Evolutionary conservation across 1,140 invertebrate genomes (phyloP), one percentile per base, ranked within the genome.

Genomic region (Heliconius melpomene): DNA sequence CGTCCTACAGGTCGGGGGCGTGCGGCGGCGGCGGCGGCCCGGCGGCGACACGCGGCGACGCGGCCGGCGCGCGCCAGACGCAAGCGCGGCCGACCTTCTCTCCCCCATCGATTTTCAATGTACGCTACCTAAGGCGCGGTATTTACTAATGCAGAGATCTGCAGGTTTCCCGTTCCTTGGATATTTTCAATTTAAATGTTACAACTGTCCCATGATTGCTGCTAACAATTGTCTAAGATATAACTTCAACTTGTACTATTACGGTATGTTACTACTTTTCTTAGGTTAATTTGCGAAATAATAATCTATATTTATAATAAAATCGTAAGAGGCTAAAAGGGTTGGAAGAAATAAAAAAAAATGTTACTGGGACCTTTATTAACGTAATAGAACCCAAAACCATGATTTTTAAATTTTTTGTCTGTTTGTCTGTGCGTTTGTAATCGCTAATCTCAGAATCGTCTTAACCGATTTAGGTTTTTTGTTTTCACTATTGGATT

Each of bases 61-160:
- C 87, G 89, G 79, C 74, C 74, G 66, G 60, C 76, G 74, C 78
- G 71, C 80, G 79, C 79, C 75, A 79, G 81, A 91, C 92, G 92
- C 92, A 93, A 85, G 92, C 91, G 91, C 90, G 86, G 72, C 81
- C 74, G 75, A 52, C 76, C 79, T 84, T 83, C 86, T 85, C 89
- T 84, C 82, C 84, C 89, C 86, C 87, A 93, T 92, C 89, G 91
- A 93, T 93, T 92, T 91, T 90, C 87, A 80, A 92, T 85, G 85
- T 86, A 89, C 85, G 71, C 84, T 72, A 85, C 87, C 86, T 89
- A 83, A 90, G 90, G 87, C 90, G 87, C 89, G 87, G 87, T 93
- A 89, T 91, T 92, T 91, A 91, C 89, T 91, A 93, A 91, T 91
- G 90, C 91, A 92, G 88, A 89, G 87, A 90, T 91, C 86, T 84